Evolutionary conservation across 2,888 invertebrate species (phyloP).

Genomic region (Trachelus iudaicus): DNA sequence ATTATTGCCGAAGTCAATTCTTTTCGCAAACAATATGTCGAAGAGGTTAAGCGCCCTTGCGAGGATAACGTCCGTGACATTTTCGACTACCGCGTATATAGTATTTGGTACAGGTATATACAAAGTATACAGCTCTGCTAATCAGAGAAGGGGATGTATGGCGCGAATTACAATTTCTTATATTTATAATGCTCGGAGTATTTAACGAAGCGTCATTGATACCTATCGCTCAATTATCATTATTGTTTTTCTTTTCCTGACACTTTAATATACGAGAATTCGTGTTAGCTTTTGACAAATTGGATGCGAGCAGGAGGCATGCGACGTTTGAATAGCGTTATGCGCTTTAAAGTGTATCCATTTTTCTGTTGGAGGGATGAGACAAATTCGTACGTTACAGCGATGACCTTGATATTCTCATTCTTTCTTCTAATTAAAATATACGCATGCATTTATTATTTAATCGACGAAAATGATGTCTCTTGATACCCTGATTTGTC

Average conservation of each 20-base stretch:
- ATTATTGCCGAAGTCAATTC: neutral
- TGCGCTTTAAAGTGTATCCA: neutral
- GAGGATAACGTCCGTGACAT: neutral
- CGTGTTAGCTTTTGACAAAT: neutral
- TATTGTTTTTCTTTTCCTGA: too few species aligned
- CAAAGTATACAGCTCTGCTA: constrained; percentile 46
- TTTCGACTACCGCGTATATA: neutral
- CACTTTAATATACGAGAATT: neutral
- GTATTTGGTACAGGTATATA: constrained; percentile 44
- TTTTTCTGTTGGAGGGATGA: neutral
- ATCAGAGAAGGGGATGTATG: constrained; percentile 13
- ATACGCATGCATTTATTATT: neutral
- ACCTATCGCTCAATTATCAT: neutral
- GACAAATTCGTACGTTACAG: neutral
- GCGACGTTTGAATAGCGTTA: neutral
- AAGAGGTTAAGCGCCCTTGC: neutral
- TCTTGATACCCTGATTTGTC: constrained; percentile 2
- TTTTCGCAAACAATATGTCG: neutral
- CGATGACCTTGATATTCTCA: neutral
- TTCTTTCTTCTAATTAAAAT: neutral
- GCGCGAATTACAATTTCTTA: constrained; percentile 7
- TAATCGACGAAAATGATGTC: neutral
- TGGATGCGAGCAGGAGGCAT: neutral
- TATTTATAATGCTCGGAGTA: neutral
- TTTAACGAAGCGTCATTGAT: neutral